A percentile compares a stretch with the other conserved stretches of the same genome.
These are phyloP conservation scores for Toxotes chatareus DNA, from an alignment of 2,113 vertebrate species.

Conservation along the genomic window DNA sequence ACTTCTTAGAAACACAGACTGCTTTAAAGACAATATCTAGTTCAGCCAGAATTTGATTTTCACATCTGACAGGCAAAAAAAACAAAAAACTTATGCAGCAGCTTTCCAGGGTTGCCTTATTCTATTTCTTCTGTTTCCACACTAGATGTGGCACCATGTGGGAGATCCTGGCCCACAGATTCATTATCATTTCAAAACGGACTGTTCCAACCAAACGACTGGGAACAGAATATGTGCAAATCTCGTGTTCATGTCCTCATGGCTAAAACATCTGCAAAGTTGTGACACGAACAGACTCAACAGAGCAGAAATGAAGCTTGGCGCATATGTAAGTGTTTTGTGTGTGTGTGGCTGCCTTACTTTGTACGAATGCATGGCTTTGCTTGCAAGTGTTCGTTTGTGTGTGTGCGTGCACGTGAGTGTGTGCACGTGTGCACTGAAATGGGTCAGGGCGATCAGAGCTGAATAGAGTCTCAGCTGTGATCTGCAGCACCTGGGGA, in stretches of 20 bases:
- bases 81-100: constrained; percentile 21
- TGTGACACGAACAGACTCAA: constrained; percentile 69
- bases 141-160: constrained; percentile 61
- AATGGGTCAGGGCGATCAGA: constrained; percentile 58
- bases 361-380: constrained; percentile 36
- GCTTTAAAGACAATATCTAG: constrained; percentile 41
- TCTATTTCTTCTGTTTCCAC: constrained; percentile 67
- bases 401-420: not conserved
- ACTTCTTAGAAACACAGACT: constrained; percentile 21
- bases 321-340: constrained; percentile 54
- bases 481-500: constrained; percentile 64
- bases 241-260: constrained; percentile 70
- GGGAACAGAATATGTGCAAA: constrained; percentile 72
- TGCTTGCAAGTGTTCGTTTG: not conserved
- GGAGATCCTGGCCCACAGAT: constrained; percentile 70
- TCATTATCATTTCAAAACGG: constrained; percentile 83
- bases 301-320: constrained; percentile 66
- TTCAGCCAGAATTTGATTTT: constrained; percentile 55
- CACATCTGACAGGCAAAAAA: constrained; percentile 37
- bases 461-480: constrained; percentile 67
- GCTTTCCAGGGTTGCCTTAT: constrained; percentile 65
- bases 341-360: constrained; percentile 37
- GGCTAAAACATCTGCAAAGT: constrained; percentile 73
- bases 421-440: constrained; percentile 24
- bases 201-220: constrained; percentile 69